phyloP scores from a whole-genome alignment of 2,113 vertebrate species.

The Danionella cerebrum region DNA sequence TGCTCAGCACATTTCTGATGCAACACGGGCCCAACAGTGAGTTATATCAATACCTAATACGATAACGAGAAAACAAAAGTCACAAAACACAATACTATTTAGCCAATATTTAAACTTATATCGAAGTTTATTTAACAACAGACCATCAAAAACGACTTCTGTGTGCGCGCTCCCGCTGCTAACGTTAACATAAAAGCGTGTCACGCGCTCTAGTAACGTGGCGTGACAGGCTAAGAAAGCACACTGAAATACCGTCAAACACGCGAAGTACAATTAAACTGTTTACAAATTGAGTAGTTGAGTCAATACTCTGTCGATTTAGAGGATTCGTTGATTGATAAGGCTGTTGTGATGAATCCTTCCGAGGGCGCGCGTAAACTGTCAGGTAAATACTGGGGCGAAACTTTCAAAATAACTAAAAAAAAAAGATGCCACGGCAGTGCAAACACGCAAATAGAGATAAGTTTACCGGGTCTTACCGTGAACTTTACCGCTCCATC shows the following conservation, averaged over 20 bases:
- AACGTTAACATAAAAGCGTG: conserved; percentile 8
- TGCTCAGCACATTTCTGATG: conserved; percentile 35
- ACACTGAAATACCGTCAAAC: background rate
- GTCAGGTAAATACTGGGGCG: conserved; percentile 26
- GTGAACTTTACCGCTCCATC: conserved; percentile 32
- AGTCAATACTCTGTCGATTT: conserved; percentile 9
- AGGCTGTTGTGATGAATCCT: conserved; percentile 4
- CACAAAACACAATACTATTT: background rate
- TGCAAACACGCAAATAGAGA: background rate
- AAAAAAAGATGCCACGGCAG: background rate
- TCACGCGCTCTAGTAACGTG: conserved; percentile 29
- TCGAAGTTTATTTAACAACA: background rate
- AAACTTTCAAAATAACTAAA: background rate
- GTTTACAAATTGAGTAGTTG: background rate
- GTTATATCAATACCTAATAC: background rate
- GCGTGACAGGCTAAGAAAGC: conserved; percentile 10
- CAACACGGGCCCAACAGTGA: conserved; percentile 44
- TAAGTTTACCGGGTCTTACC: conserved; percentile 9
- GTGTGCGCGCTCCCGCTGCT: background rate
- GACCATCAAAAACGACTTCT: too few relatives aligned
- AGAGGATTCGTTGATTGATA: conserved; percentile 14
- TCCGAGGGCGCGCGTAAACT: conserved; percentile 11
- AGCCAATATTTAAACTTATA: background rate
- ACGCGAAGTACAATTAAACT: background rate
- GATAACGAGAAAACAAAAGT: background rate